Base-by-base conservation (phyloP, 2,888 invertebrate species). In the Neoascia interrupta region DNA sequence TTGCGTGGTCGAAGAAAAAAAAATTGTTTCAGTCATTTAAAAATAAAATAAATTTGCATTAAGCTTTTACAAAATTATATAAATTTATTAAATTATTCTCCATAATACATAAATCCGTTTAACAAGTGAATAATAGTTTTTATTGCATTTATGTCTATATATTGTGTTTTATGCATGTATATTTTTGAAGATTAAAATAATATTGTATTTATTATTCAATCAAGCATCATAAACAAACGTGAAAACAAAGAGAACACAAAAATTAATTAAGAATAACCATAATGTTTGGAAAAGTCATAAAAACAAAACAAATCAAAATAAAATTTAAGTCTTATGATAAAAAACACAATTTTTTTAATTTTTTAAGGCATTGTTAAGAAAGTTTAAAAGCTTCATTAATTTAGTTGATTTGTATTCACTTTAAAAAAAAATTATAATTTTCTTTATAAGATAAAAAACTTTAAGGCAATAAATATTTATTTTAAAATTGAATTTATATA, bases 301-400 rank as follows among this genome's bases (percentile, higher is more conserved):
- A 6, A 36, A 39, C 10, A 36, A 34, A 23, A 76, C 28, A 53
- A 39, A 63, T 49, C 23, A 51, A 6, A 47, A 45, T 60, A 37
- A 69, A 72, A 53, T 64, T 31, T 76, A 76, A 76, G 76, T 72
- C 76, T 76, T 72, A 72, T 76, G 76, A 76, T 76, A 76, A 72
- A 76, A 60, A 72, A 72, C 72, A 72, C 72, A 64, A n/a, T n/a
- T n/a, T n/a, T n/a, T n/a, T n/a, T n/a, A n/a, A n/a, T n/a, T 72
- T 76, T 64, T 64, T 72, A 72, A 76, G 64, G 76, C 76, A 72
- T 64, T 58, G 41, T 60, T 15, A 49, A 64, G 28, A 66, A 13
- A 60, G 26, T 69, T 31, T 51, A 70, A n/a, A n/a, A n/a, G n/a
- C n/a, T 75, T 54, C 56, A 51, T 70, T 63, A 53, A 37, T 19